These are phyloP conservation scores for Saiga tatarica DNA, from an alignment of 2,113 vertebrate species.

Conservation along the genomic window DNA sequence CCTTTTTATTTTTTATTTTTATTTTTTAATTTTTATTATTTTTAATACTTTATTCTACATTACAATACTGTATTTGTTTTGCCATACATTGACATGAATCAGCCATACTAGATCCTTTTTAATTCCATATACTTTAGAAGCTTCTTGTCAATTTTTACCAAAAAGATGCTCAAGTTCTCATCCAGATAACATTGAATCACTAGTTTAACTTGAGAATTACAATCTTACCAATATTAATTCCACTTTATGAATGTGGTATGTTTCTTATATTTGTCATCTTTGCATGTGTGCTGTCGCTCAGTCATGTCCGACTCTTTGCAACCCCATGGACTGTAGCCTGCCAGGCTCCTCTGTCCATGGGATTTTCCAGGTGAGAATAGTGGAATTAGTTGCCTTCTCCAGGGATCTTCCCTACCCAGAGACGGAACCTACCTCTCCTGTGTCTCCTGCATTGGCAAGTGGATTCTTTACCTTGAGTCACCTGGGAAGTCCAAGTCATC, in stretches of 20 bases:
- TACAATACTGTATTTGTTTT: no score
- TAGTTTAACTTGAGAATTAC: neutral
- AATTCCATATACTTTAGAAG: neutral
- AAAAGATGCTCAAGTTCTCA: neutral
- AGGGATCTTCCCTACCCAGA: neutral
- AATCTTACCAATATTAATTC: neutral
- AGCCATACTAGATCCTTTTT: neutral
- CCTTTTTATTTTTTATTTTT: no score
- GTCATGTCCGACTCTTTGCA: neutral
- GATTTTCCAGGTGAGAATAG: neutral
- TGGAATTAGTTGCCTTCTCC: neutral
- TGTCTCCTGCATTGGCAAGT: neutral
- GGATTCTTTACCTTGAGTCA: neutral
- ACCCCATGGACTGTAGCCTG: neutral
- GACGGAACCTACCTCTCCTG: neutral
- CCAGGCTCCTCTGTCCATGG: neutral
- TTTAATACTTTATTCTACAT: no score
- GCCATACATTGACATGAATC: no score
- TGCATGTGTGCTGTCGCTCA: rapidly evolving
- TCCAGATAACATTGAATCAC: neutral
- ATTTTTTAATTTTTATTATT: no score
- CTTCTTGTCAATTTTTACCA: neutral
- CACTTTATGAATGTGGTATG: neutral
- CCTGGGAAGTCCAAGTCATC: neutral
- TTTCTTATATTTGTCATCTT: neutral